phyloP scores from a whole-genome alignment of 2,888 invertebrate species.

The Amiota mariae region DNA sequence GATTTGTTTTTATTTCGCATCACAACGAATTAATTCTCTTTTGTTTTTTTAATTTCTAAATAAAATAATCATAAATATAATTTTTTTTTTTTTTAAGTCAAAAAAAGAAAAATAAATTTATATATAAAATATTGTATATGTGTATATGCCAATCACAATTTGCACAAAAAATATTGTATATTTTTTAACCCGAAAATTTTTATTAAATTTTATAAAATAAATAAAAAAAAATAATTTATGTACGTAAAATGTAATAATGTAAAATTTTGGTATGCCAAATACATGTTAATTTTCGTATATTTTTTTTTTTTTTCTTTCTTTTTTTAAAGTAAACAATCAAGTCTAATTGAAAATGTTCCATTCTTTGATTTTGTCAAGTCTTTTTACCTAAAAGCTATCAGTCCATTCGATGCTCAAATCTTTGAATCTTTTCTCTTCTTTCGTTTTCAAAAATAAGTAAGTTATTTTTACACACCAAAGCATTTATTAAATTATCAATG shows the following conservation, averaged over 20 bases:
- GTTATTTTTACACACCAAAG: not conserved
- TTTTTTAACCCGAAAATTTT: no score
- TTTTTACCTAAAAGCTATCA: constrained; percentile 57
- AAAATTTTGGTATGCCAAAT: constrained; percentile 28
- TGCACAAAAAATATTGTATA: not conserved
- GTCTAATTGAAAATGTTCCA: constrained; percentile 37
- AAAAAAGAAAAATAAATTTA: not conserved
- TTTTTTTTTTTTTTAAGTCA: no score
- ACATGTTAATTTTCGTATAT: not conserved
- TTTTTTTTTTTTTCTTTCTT: constrained; percentile 40
- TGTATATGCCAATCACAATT: constrained; percentile 38
- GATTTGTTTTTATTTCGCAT: not conserved
- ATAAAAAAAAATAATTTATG: not conserved
- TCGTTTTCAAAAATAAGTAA: constrained; percentile 3
- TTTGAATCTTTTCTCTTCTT: constrained; percentile 25
- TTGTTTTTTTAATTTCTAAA: no score
- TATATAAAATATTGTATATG: constrained; percentile 12
- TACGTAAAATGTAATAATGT: not conserved
- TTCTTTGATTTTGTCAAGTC: constrained; percentile 33
- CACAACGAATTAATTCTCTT: not conserved
- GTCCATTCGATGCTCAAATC: constrained; percentile 55
- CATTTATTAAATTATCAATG: not conserved
- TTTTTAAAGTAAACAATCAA: constrained; percentile 16
- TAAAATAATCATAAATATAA: not conserved
- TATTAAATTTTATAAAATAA: no score